Percentiles rank a stretch among this genome's conserved stretches.
Conservation (phyloP, 2,113 vertebrate species). For the Catharus fuscescens region DNA sequence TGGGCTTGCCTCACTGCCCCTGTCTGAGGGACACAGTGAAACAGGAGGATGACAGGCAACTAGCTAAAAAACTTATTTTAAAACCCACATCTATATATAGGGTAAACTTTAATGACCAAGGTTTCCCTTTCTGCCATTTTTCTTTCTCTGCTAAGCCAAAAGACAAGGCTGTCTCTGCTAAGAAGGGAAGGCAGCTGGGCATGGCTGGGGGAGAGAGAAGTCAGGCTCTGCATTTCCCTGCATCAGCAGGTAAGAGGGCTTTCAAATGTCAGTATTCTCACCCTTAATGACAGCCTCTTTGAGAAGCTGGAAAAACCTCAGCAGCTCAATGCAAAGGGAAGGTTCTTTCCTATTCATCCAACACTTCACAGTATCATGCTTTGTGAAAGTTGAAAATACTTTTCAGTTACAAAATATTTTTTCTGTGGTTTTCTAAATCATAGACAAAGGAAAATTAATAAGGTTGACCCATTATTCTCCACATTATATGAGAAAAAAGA, state of each 20-base stretch:
- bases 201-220: background rate
- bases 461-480: background rate
- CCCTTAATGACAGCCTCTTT: background rate
- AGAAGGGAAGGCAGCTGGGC: background rate
- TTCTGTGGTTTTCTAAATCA: background rate
- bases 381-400: background rate
- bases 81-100: background rate
- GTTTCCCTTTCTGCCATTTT: background rate
- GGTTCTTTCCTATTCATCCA: background rate
- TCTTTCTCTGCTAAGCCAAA: background rate
- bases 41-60: background rate
- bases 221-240: background rate
- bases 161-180: background rate
- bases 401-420: background rate
- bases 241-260: background rate
- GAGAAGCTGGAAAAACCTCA: background rate
- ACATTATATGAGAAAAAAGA: background rate
- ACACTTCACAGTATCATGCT: background rate
- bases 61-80: background rate
- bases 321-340: background rate
- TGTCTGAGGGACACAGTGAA: background rate
- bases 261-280: background rate
- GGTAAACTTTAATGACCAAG: background rate
- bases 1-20: background rate
- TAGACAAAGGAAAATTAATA: background rate